Conservation (phyloP, 1,140 invertebrate genomes). For the Procambarus clarkii region DNA sequence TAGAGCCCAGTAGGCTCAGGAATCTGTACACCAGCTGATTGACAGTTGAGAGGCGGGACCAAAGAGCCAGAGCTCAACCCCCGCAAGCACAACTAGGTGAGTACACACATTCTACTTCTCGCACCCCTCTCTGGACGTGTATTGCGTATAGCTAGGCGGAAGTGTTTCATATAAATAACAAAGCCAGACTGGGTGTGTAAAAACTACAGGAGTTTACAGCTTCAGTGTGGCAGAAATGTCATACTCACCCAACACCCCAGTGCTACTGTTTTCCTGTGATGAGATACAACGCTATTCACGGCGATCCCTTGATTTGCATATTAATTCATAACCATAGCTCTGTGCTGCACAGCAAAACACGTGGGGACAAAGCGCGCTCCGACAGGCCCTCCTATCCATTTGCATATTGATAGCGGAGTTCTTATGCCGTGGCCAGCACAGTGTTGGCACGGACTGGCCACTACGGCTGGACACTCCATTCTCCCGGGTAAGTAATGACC, state of each 20-base stretch:
- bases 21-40: no score
- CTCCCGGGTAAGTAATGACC: background rate
- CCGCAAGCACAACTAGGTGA: no score
- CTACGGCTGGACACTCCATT: background rate
- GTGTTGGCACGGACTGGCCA: background rate
- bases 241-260: background rate
- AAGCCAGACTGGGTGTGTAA: no score
- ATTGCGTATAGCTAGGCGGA: no score
- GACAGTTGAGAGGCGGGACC: no score
- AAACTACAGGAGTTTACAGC: no score
- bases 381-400: background rate
- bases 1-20: no score
- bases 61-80: no score
- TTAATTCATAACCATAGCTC: conserved; percentile 4
- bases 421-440: background rate
- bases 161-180: no score
- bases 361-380: background rate
- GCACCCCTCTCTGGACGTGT: no score
- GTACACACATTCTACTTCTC: no score
- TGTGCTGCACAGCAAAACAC: background rate
- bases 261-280: background rate
- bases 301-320: conserved; percentile 1
- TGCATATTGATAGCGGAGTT: background rate
- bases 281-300: background rate
- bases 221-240: background rate